These are phyloP conservation scores for Prosopocoilus inquinatus DNA, from an alignment of 2,888 invertebrate genomes.

Conservation along the genomic window DNA sequence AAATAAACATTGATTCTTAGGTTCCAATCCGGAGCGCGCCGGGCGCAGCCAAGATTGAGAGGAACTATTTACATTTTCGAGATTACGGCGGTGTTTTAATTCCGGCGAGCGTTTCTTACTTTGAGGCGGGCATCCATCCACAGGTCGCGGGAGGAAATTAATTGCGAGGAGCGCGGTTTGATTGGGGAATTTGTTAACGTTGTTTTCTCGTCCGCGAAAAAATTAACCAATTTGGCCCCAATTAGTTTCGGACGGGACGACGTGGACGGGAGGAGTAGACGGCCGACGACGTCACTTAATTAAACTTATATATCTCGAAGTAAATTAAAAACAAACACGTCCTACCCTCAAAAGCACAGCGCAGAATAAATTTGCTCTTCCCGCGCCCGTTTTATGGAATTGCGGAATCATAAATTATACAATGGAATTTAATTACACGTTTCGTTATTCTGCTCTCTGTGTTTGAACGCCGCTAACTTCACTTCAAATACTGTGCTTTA, in stretches of 20 bases:
- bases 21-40: slow-evolving; percentile 5
- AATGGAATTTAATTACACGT: slow-evolving; percentile 36
- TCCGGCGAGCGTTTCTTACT: too few relatives aligned
- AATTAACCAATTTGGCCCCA: not conserved
- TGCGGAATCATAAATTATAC: slow-evolving; percentile 30
- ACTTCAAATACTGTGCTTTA: too few relatives aligned
- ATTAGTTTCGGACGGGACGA: not conserved
- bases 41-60: slow-evolving; percentile 9
- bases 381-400: slow-evolving; percentile 26
- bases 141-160: too few relatives aligned
- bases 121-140: too few relatives aligned
- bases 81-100: not conserved
- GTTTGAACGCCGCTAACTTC: too few relatives aligned
- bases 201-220: not conserved
- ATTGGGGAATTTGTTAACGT: not conserved
- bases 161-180: not conserved
- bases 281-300: slow-evolving; percentile 19
- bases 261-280: not conserved
- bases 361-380: slow-evolving; percentile 31
- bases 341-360: slow-evolving; percentile 20
- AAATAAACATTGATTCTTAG: slow-evolving; percentile 16
- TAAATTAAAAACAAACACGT: slow-evolving; percentile 37
- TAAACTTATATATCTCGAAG: slow-evolving; percentile 31
- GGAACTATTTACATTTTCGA: slow-evolving; percentile 19
- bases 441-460: slow-evolving; percentile 18